phyloP scores from a whole-genome alignment of 2,888 invertebrate species.

The Temnothorax unifasciatus region DNA sequence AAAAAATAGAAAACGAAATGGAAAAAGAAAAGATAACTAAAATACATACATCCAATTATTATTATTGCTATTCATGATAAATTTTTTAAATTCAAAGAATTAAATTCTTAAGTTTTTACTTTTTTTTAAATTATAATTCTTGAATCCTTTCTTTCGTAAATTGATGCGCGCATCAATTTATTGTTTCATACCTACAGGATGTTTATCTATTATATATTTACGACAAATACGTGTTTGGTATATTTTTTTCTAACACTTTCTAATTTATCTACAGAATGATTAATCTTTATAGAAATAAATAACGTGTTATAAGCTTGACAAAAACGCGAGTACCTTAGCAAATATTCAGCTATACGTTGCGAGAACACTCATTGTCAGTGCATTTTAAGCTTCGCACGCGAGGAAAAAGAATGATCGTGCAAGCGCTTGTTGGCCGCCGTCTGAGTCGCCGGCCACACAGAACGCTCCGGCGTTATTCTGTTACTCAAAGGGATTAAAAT shows the following conservation, averaged over 20 bases:
- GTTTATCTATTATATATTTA: not conserved
- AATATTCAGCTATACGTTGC: not conserved
- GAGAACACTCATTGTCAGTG: not conserved
- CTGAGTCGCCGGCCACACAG: conserved; percentile 20
- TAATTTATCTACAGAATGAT: not conserved
- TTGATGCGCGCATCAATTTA: not conserved
- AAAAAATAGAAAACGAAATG: not conserved
- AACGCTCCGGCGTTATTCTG: conserved; percentile 9
- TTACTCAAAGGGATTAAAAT: conserved; percentile 19
- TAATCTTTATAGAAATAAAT: not conserved
- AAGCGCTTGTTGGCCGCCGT: not conserved
- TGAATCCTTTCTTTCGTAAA: not conserved
- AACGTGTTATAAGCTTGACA: not conserved
- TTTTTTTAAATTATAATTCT: not conserved
- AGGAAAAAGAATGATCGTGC: not conserved
- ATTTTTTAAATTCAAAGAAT: not conserved
- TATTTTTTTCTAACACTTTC: not conserved
- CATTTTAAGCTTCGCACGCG: not conserved
- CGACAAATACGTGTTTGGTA: too few relatives aligned
- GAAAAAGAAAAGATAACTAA: not conserved
- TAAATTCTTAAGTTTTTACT: not conserved
- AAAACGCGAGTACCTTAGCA: not conserved
- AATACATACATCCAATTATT: not conserved
- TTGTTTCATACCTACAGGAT: not conserved
- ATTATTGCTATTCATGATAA: not conserved